Base-by-base conservation (phyloP, 2,888 invertebrate species). In the Masnerella sp. region DNA sequence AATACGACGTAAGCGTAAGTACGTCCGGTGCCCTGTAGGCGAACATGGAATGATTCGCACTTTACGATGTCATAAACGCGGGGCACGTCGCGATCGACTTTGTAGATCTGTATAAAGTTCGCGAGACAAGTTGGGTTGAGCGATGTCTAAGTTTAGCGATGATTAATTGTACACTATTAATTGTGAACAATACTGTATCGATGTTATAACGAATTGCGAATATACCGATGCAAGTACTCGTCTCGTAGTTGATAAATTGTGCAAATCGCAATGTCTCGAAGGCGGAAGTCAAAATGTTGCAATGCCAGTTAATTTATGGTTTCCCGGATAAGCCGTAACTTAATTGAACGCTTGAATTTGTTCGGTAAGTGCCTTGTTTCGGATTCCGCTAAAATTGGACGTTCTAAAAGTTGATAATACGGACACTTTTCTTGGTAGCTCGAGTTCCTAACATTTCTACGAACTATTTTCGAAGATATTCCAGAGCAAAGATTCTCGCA, bases 201-300 rank as follows among this genome's bases (percentile, higher is more conserved):
- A 67, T 65, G 65, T 65, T 54, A 54, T 43, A 25, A 18, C 5
- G 14, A 68, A 36, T 40, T 59, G 20, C 45, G 45, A 36, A 43
- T 22, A n/a, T n/a, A 43, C 12, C 51, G 25, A 45, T 14, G 20
- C 28, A 38, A 32, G 49, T 32, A 45, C 32, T 67, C 25, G 49
- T 67, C 49, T 42, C 38, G 42, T 67, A 67, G 38, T 28, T 54
- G 1, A n/a, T 52, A 43, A 52, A 22, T 34, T 38, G 11, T 45
- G 22, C 9, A 47, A 34, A 34, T 25, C 36, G 22, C 25, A 38
- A 40, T 15, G 65, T 56, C 9, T 11, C 17, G 14, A 54, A 49
- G 65, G 65, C n/a, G 56, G 32, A 52, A 38, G 17, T 40, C 58
- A 34, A 43, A 58, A 51, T 67, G 58, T 58, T 67, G 67, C 67